Base-by-base conservation (phyloP, 2,888 invertebrate genomes). In the Drosophila rellima region DNA sequence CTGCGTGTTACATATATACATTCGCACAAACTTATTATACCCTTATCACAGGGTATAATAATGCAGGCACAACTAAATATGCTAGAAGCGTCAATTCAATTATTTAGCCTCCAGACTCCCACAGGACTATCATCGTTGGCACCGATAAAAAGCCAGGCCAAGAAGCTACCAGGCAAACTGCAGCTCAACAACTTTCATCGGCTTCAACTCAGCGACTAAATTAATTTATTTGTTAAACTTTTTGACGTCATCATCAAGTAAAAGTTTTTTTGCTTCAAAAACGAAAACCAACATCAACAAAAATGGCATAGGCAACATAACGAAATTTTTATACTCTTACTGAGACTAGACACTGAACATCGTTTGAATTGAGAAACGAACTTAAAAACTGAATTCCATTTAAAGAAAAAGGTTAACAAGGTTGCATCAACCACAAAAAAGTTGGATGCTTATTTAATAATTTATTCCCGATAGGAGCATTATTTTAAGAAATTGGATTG, bases 151-250 rank as follows among this genome's bases (percentile, higher is more conserved):
- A 42, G 15, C 3, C 26, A 40, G 26, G 33, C 55, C 33, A 23
- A 44, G 20, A 37, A 51, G n/a, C 48, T 15, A 40, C 26, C 29
- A 15, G 15, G 37, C 18, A 50, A 26, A 45, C 70, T 39, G 23
- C 23, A 51, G 20, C 35, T 31, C 3, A 20, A 59, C 60, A 59
- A 56, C 61, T 50, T 47, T 44, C 61, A 54, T 42, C 45, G 63
- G 40, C 75, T 55, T 45, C 63, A 66, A 44, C 70, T 64, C 76
- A 52, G 70, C 72, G 71, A 67, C 73, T 84, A 88, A 87, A 88
- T 86, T 86, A 86, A 87, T 87, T 88, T 87, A 88, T 87, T 88
- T 86, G 84, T 80, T 79, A 57, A 87, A 88, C 71, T 87, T 87
- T 88, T 51, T 70, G 77, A 79, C 76, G 82, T 78, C 71, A 56